Conservation (phyloP, 2,113 vertebrate genomes). For the Cryptotis parvus region DNA sequence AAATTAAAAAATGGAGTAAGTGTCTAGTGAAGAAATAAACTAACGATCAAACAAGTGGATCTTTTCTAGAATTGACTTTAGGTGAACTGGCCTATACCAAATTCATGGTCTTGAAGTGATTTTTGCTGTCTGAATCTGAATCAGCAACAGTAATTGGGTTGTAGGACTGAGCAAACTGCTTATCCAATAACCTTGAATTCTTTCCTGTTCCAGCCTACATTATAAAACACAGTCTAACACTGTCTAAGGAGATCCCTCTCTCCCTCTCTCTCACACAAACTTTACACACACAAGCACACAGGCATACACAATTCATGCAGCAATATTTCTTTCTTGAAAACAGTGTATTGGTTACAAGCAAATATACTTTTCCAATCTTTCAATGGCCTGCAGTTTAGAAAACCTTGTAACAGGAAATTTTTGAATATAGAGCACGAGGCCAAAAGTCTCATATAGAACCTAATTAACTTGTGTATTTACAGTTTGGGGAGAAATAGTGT, state of each 20-base stretch:
- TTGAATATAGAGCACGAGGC: no score
- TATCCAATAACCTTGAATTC: neutral
- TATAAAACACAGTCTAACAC: no score
- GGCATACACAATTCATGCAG: neutral
- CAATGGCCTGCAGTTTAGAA: conserved; percentile 8
- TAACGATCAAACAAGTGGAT: neutral
- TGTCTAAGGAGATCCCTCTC: neutral
- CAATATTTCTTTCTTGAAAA: neutral
- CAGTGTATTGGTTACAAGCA: neutral
- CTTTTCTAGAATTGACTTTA: conserved; percentile 2
- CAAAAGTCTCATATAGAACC: no score
- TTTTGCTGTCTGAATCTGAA: neutral
- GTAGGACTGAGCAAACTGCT: neutral
- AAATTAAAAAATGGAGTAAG: neutral
- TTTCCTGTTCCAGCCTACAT: neutral
- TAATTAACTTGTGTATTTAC: no score
- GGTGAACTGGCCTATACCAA: neutral
- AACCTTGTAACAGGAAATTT: neutral
- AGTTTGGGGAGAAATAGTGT: no score
- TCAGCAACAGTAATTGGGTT: neutral
- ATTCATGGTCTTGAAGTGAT: neutral
- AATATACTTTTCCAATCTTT: neutral
- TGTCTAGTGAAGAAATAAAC: neutral
- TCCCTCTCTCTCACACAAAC: no score
- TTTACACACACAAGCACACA: neutral